phyloP scores from a whole-genome alignment of 2,113 vertebrate genomes.

The Phyllopteryx taeniolatus region DNA sequence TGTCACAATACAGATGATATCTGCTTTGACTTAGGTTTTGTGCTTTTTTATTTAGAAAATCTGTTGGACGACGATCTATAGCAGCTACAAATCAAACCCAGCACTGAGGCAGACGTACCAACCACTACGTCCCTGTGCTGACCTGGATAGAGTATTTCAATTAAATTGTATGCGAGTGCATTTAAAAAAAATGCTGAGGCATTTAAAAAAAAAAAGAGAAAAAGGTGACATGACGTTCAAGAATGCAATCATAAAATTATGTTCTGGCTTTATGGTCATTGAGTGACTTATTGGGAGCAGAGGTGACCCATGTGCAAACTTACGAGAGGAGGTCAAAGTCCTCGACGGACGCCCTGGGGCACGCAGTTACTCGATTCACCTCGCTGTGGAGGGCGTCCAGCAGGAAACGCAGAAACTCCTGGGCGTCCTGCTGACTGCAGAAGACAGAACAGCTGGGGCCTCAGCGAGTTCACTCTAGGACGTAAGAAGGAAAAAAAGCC shows the following conservation, averaged over 20 bases:
- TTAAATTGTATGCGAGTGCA: neutral
- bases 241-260: neutral
- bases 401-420: conserved; percentile 92
- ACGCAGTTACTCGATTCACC: conserved; percentile 83
- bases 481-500: neutral
- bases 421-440: conserved; percentile 92
- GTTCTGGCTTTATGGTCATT: conserved; percentile 4
- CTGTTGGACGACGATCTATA: no score
- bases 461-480: neutral
- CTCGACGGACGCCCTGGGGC: conserved; percentile 70
- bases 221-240: neutral
- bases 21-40: no score
- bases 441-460: neutral
- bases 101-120: no score
- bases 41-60: no score
- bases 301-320: conserved; percentile 52
- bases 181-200: neutral
- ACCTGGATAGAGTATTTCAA: no score
- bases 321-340: conserved; percentile 88
- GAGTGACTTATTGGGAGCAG: conserved; percentile 29
- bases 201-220: neutral
- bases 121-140: no score
- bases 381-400: conserved; percentile 91
- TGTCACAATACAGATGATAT: no score
- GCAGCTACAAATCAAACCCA: no score